These are phyloP conservation scores for Vulpes ferrilata DNA, from an alignment of 2,113 vertebrate genomes.

Conservation along the genomic window DNA sequence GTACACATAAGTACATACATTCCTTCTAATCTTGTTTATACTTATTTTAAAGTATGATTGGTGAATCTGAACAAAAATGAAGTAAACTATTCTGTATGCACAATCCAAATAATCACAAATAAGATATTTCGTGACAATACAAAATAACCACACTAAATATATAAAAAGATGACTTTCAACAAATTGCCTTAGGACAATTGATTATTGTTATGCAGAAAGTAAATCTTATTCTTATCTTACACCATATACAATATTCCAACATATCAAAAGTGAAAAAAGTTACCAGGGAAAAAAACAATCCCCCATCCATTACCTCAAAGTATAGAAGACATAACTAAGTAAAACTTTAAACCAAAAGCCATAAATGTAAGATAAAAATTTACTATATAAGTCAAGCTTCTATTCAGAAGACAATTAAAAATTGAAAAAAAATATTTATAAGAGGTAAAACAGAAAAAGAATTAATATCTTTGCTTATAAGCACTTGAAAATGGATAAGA, in stretches of 20 bases:
- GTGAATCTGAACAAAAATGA: constrained; percentile 52
- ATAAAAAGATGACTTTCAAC: not conserved
- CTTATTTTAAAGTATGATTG: constrained; percentile 14
- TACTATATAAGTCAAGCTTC: constrained; percentile 12
- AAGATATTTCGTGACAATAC: constrained; percentile 27
- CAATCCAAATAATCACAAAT: constrained; percentile 30
- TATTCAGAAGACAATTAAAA: constrained; percentile 46
- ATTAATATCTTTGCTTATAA: constrained; percentile 15
- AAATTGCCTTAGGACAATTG: not conserved
- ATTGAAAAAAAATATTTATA: constrained; percentile 13
- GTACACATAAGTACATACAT: not conserved
- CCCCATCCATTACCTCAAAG: not conserved
- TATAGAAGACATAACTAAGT: not conserved
- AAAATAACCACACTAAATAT: constrained; percentile 56
- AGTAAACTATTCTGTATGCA: constrained; percentile 25
- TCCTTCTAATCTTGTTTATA: constrained; percentile 6
- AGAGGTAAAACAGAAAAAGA: constrained; percentile 14
- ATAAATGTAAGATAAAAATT: not conserved
- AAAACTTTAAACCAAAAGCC: not conserved
- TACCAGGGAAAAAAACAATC: constrained; percentile 10
- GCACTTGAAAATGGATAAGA: not conserved
- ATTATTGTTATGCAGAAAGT: constrained; percentile 8
- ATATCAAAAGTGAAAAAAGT: constrained; percentile 3
- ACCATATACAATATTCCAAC: not conserved
- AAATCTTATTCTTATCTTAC: constrained; percentile 27